phyloP scores from a whole-genome alignment of 2,888 invertebrate species.

The Trilocha varians region DNA sequence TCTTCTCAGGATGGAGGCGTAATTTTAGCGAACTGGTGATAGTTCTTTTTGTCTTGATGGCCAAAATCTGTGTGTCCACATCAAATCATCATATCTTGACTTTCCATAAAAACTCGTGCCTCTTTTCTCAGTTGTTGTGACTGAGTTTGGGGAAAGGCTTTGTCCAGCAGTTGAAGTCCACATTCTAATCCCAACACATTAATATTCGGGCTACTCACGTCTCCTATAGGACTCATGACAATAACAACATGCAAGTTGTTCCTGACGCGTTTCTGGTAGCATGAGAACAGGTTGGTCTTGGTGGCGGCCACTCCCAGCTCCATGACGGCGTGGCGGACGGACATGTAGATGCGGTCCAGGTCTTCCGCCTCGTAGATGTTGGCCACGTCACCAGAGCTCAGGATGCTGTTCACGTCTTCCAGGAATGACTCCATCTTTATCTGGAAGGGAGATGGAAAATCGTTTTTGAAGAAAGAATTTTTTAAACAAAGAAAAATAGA shows the following conservation, averaged over 20 bases:
- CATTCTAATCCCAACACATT: neutral
- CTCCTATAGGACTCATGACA: conserved; percentile 85
- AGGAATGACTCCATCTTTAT: conserved; percentile 91
- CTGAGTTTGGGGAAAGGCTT: too few species aligned
- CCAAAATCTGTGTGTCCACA: too few species aligned
- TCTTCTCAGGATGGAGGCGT: too few species aligned
- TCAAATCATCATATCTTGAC: too few species aligned
- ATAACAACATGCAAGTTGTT: conserved; percentile 88
- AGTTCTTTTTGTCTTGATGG: too few species aligned
- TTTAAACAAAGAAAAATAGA: too few species aligned
- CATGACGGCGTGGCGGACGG: conserved; percentile 82
- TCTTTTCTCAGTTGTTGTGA: too few species aligned
- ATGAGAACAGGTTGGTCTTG: conserved; percentile 87
- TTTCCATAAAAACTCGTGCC: too few species aligned
- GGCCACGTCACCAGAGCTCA: conserved; percentile 92
- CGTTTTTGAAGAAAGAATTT: too few species aligned
- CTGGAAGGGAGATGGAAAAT: too few species aligned
- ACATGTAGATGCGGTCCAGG: conserved; percentile 80
- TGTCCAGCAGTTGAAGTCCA: neutral
- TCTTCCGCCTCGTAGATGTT: conserved; percentile 91
- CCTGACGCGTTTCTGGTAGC: conserved; percentile 84
- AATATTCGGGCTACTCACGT: conserved; percentile 37
- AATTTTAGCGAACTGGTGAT: too few species aligned
- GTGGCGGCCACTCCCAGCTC: conserved; percentile 84
- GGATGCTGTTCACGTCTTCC: conserved; percentile 89